Evolutionary conservation across 2,888 invertebrate genomes (phyloP).

Genomic region (Cetonia aurata): DNA sequence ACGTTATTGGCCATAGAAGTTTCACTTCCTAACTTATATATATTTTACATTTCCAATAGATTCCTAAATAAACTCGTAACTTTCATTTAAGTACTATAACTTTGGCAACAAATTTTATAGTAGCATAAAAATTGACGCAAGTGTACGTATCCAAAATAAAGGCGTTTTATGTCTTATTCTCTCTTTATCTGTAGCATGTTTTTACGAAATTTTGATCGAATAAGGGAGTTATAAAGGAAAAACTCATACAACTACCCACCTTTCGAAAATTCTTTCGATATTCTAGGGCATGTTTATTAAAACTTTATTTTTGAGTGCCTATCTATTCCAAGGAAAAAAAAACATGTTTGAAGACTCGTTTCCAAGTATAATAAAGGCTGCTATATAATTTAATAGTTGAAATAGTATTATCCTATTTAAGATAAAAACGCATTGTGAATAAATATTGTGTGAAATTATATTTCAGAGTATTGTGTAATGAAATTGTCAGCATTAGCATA

Average conservation of each 20-base stretch:
- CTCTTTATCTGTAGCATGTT: constrained; percentile 16
- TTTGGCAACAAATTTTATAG: constrained; percentile 25
- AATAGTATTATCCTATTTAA: too few relatives aligned
- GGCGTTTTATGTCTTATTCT: constrained; percentile 16
- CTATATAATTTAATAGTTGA: too few relatives aligned
- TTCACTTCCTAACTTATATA: too few relatives aligned
- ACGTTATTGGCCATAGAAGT: neutral
- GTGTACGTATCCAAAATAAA: constrained; percentile 20
- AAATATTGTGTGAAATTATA: too few relatives aligned
- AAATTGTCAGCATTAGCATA: too few relatives aligned
- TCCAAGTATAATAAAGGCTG: too few relatives aligned
- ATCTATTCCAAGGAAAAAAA: constrained; percentile 15
- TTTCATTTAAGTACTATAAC: constrained; percentile 9
- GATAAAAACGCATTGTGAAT: too few relatives aligned
- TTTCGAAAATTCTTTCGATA: constrained; percentile 1
- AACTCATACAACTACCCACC: neutral
- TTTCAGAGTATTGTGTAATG: too few relatives aligned
- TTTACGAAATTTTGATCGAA: constrained; percentile 14
- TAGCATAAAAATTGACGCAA: constrained; percentile 11
- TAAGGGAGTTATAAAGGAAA: constrained; percentile 14
- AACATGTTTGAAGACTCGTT: neutral
- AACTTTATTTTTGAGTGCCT: constrained; percentile 35
- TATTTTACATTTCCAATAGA: neutral
- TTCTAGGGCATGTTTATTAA: constrained; percentile 30
- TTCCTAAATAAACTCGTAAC: neutral